phyloP scores from a whole-genome alignment of 2,113 vertebrate genomes.

The Bujurquina vittata region DNA sequence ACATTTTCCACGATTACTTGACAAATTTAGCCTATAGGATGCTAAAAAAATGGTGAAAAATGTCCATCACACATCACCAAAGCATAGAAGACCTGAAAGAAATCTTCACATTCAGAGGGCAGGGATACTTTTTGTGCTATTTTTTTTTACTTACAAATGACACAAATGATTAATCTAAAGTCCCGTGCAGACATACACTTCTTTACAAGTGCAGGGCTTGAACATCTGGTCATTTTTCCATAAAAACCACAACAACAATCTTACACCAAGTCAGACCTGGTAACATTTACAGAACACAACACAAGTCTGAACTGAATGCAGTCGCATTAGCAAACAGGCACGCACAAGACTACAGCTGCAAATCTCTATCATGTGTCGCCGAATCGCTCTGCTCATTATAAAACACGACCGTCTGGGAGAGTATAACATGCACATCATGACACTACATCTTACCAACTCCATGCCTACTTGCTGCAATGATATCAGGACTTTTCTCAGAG shows the following conservation, averaged over 20 bases:
- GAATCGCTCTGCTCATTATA: neutral
- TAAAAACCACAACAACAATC: neutral
- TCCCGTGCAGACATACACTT: neutral
- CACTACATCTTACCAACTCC: neutral
- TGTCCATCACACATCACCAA: neutral
- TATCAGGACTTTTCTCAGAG: neutral
- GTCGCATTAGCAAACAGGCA: conserved; percentile 1
- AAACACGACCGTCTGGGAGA: neutral
- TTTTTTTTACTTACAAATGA: neutral
- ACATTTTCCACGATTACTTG: too few relatives aligned
- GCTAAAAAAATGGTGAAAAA: neutral
- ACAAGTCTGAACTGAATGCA: neutral
- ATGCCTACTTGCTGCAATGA: neutral
- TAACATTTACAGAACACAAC: conserved; percentile 11
- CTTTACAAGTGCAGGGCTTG: neutral
- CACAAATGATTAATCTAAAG: neutral
- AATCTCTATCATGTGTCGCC: neutral
- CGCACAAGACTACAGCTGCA: neutral
- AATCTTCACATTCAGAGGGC: accelerated
- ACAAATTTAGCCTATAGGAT: neutral
- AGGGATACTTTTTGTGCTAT: neutral
- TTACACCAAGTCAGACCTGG: neutral
- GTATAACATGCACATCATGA: neutral
- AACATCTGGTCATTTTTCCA: conserved; percentile 7
- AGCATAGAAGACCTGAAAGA: neutral